phyloP scores from a whole-genome alignment of 2,113 vertebrate species.

The Procavia capensis region DNA sequence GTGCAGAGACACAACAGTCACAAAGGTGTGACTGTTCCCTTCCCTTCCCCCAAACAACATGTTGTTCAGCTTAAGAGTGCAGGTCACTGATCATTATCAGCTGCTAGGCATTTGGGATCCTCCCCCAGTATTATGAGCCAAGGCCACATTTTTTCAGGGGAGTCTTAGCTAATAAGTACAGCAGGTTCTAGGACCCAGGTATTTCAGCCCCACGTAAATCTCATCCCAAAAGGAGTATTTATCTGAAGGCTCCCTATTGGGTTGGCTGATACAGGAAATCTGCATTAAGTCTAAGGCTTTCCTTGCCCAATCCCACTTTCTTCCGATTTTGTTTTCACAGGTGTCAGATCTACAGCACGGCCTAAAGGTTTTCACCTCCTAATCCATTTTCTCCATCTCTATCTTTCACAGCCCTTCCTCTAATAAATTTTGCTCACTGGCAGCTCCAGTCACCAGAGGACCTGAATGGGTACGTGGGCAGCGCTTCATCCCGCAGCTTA shows the following conservation, averaged over 20 bases:
- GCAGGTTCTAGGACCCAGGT: neutral
- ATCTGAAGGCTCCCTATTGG: neutral
- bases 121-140: neutral
- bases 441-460: neutral
- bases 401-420: too few species aligned
- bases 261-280: neutral
- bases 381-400: neutral
- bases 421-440: neutral
- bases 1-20: neutral
- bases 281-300: neutral
- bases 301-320: neutral
- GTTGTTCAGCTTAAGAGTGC: neutral
- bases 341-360: neutral
- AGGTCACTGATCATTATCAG: neutral
- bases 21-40: neutral
- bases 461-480: neutral
- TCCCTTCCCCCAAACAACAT: neutral
- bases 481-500: neutral
- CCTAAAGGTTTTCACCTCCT: neutral
- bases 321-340: neutral
- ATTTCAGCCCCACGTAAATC: neutral
- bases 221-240: neutral
- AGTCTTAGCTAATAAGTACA: neutral
- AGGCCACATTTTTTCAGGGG: neutral
- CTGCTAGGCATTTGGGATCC: rapidly evolving